Evolutionary conservation across 2,888 invertebrate species (phyloP), one percentile per base, ranked within the genome.

Genomic region (Ichneumon xanthorius): DNA sequence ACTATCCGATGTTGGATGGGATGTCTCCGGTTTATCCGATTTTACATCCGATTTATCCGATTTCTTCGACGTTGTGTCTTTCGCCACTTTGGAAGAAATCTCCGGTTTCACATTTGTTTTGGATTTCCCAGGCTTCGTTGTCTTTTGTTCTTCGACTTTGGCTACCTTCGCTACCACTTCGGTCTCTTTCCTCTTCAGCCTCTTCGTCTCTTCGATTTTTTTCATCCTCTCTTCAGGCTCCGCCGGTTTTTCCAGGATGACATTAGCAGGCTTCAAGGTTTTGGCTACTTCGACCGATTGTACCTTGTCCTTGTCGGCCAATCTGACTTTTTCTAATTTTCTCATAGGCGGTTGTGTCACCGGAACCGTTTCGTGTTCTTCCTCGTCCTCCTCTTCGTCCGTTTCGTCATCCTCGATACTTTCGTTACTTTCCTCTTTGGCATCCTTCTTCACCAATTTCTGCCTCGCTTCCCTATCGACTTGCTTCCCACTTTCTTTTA

Each of bases 311-410:
- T 92, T 93, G 80, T 93, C 91, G 4, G 91, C 92, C 58, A 86
- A 83, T 85, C 91, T 89, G 1, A 93, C 91, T 83, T 92, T 93
- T 78, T 93, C 92, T 7, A 92, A 83, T 80, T 92, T 92, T 68
- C 87, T 86, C 2, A 87, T 78, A 4, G 88, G 76, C 4, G 86
- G 6, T 3, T 72, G 33, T 40, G 83, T 75, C 22, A 48, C 61
- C 22, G 86, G 78, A 40, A 73, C 72, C 37, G 80, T 82, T 73
- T 90, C 89, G 58, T 90, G 88, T 45, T 90, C 87, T 9, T 82
- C 84, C 37, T 83, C 75, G 37, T 85, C 77, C 19, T 22, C 53
- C 7, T 68, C 37, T 19, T 82, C 72, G 30, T 9, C 76, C 40
- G 4, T 45, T 45, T 58, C 79, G 2, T 77, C 79, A 26, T 82